Conservation (phyloP, 92 coral and sea anemone genomes). For the Paramuricea clavata region DNA sequence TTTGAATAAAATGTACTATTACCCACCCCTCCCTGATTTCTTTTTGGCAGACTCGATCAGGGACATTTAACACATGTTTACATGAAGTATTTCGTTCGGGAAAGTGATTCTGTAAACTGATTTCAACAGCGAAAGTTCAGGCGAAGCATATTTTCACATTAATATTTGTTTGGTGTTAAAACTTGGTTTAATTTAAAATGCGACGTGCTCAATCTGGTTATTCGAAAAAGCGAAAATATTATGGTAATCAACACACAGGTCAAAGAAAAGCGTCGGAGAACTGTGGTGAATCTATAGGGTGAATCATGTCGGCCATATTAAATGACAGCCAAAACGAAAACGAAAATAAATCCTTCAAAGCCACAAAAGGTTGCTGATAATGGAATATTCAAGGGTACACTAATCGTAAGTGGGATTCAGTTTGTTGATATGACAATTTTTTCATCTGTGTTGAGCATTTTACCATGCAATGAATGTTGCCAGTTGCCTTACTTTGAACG, state of each 20-base stretch:
- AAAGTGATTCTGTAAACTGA: not conserved
- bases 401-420: slow-evolving; percentile 10
- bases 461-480: not conserved
- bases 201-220: not conserved
- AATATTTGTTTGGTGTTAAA: not conserved
- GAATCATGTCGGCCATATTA: slow-evolving; percentile 6
- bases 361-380: too few species aligned
- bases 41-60: not conserved
- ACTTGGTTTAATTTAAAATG: slow-evolving; percentile 44
- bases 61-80: too few species aligned
- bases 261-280: not conserved
- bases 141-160: not conserved
- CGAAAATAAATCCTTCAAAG: too few species aligned
- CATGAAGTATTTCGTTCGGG: too few species aligned
- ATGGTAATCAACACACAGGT: slow-evolving; percentile 43
- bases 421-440: too few species aligned
- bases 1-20: not conserved
- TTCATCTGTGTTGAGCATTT: not conserved
- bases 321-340: slow-evolving; percentile 21
- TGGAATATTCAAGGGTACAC: not conserved
- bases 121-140: not conserved
- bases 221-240: slow-evolving; percentile 38
- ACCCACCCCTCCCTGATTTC: too few species aligned
- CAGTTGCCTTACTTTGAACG: too few species aligned
- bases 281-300: too few species aligned